phyloP scores from a whole-genome alignment of 2,113 vertebrate genomes.

The Boleophthalmus pectinirostris region DNA sequence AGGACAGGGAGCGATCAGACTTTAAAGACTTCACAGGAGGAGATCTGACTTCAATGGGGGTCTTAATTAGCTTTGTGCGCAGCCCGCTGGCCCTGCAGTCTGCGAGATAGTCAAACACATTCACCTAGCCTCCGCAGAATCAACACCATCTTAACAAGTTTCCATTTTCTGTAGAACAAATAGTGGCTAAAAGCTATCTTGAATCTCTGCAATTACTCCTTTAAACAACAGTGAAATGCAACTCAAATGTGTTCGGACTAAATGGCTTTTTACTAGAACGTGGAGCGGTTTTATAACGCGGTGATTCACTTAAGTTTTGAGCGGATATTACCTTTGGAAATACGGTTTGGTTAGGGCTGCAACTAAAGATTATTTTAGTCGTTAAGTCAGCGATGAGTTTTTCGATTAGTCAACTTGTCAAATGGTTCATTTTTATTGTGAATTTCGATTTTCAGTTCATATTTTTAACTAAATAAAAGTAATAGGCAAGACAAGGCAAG shows the following conservation, averaged over 20 bases:
- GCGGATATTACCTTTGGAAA: too few species aligned
- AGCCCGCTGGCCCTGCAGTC: slow-evolving; percentile 1
- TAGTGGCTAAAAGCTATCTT: slow-evolving; percentile 1
- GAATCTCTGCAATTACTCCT: neutral
- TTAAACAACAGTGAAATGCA: slow-evolving; percentile 6
- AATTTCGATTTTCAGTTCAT: too few species aligned
- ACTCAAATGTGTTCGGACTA: neutral
- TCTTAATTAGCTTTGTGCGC: slow-evolving; percentile 3
- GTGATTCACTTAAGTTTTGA: neutral
- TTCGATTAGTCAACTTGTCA: too few species aligned
- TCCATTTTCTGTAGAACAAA: neutral
- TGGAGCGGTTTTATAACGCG: neutral
- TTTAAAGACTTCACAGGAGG: slow-evolving; percentile 7
- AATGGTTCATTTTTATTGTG: too few species aligned
- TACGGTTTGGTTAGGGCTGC: too few species aligned
- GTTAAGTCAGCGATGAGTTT: too few species aligned
- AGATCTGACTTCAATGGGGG: neutral
- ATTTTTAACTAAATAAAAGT: too few species aligned
- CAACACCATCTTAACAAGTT: neutral
- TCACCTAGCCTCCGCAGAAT: neutral
- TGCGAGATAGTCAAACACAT: neutral
- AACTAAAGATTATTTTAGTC: too few species aligned
- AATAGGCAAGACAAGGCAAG: too few species aligned
- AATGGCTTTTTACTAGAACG: neutral
- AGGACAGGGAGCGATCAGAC: neutral